Conservation (phyloP, 1,140 invertebrate species). For the Brachionus angularis region DNA sequence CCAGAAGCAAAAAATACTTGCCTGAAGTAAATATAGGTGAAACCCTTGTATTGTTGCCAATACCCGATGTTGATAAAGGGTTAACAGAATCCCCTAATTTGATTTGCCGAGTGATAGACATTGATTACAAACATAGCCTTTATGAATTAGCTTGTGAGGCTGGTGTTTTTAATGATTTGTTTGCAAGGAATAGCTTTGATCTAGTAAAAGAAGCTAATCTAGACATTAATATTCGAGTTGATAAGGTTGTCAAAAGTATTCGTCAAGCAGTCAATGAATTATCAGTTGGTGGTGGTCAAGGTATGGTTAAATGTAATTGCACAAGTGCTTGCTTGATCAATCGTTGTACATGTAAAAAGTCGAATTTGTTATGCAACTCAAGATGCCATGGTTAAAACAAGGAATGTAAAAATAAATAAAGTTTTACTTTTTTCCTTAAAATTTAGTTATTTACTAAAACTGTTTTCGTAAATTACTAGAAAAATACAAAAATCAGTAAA, state of each 20-base stretch:
- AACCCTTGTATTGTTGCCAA: slow-evolving; percentile 7
- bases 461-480: slow-evolving; percentile 2
- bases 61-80: slow-evolving; percentile 12
- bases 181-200: neutral
- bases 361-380: slow-evolving; percentile 17
- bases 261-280: neutral
- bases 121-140: neutral
- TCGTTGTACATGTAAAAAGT: slow-evolving; percentile 5
- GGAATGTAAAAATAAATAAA: neutral
- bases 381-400: slow-evolving; percentile 21
- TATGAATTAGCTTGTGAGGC: neutral
- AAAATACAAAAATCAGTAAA: slow-evolving; percentile 2
- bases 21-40: slow-evolving; percentile 10
- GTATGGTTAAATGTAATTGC: slow-evolving; percentile 22
- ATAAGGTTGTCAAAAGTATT: neutral
- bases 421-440: no score
- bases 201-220: neutral
- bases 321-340: neutral
- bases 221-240: neutral
- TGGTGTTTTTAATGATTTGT: neutral
- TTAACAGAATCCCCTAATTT: neutral
- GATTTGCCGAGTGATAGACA: neutral
- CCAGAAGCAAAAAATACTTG: neutral
- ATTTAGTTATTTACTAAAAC: slow-evolving; percentile 1
- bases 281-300: neutral